phyloP scores from a whole-genome alignment of 2,797 vertebrate species.

The Urophycis tenuis region DNA sequence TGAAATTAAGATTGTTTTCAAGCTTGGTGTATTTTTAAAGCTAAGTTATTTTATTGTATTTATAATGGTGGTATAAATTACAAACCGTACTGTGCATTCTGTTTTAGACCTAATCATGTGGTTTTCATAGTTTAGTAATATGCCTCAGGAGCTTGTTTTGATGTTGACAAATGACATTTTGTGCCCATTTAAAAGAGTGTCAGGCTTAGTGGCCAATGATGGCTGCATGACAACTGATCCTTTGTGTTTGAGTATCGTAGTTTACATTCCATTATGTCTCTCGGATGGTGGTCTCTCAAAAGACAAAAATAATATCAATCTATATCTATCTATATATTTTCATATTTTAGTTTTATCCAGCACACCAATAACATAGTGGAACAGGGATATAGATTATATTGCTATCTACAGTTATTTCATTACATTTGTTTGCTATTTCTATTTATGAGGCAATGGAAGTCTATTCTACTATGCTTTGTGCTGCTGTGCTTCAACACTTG shows the following conservation, averaged over 20 bases:
- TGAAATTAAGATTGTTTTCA: constrained; percentile 43
- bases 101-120: not conserved
- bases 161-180: not conserved
- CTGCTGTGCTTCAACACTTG: not conserved
- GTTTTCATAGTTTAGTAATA: constrained; percentile 36
- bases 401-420: not conserved
- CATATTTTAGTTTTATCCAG: not conserved
- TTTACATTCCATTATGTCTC: not conserved
- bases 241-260: not conserved
- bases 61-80: not conserved
- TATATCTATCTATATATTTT: not conserved
- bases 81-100: not conserved
- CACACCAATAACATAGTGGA: not conserved
- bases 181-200: not conserved
- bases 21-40: constrained; percentile 46
- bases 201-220: not conserved
- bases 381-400: not conserved
- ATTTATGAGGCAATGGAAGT: not conserved
- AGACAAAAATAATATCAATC: not conserved
- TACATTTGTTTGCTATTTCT: not conserved
- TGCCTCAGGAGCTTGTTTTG: not conserved
- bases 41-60: constrained; percentile 4
- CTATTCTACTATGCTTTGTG: not conserved
- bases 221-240: not conserved
- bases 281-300: not conserved